Conservation (phyloP, 2,888 invertebrate species). For the Lysandra coridon region DNA sequence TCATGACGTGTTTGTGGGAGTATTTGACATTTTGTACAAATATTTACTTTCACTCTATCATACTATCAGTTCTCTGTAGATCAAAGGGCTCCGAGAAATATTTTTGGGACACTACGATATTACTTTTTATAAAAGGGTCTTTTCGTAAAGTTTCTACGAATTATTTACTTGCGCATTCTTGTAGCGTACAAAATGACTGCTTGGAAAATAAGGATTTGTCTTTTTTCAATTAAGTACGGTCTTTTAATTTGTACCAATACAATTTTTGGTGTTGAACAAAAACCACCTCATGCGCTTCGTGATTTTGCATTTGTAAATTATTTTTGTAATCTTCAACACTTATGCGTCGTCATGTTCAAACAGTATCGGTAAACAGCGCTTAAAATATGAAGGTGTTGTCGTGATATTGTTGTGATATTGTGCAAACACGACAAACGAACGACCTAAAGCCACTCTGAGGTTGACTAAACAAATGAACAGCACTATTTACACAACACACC, state of each 20-base stretch:
- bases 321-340: constrained; percentile 9
- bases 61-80: neutral
- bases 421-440: constrained; percentile 39
- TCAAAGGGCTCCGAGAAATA: neutral
- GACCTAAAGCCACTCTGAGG: constrained; percentile 34
- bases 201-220: no score
- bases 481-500: constrained; percentile 39
- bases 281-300: neutral
- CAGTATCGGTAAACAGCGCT: constrained; percentile 20
- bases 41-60: neutral
- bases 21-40: neutral
- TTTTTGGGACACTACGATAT: neutral
- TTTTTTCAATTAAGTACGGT: neutral
- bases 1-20: neutral
- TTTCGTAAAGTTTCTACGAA: neutral
- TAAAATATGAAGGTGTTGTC: constrained; percentile 27
- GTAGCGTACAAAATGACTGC: neutral
- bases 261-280: neutral
- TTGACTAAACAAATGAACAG: constrained; percentile 38
- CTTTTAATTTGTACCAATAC: neutral
- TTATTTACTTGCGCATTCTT: neutral
- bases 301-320: neutral
- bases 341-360: constrained; percentile 3
- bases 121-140: neutral
- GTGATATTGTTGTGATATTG: constrained; percentile 20